Evolutionary conservation across 1,140 invertebrate species (phyloP).

Genomic region (Megalopta genalis): DNA sequence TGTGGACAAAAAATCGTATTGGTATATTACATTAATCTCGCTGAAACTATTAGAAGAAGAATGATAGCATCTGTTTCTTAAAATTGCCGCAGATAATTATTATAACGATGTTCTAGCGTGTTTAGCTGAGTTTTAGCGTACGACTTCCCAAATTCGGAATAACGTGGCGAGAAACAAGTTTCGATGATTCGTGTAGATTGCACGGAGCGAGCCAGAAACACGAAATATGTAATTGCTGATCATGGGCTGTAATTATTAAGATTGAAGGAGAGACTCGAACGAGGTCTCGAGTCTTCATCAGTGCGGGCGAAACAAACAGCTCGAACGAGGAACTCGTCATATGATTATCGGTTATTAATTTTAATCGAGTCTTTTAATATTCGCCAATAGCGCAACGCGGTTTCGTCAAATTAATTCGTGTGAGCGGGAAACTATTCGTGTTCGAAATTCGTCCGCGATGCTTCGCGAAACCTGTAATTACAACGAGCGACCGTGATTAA

Average conservation of each 20-base stretch:
- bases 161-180: too few species aligned
- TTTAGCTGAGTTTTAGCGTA: too few species aligned
- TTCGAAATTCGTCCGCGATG: too few species aligned
- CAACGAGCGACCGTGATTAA: neutral
- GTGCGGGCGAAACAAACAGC: neutral
- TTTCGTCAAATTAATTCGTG: conserved; percentile 4
- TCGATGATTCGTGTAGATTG: too few species aligned
- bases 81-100: too few species aligned
- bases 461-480: conserved; percentile 11
- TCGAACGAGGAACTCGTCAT: neutral
- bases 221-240: neutral
- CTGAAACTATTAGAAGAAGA: too few species aligned
- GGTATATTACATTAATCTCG: too few species aligned
- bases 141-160: too few species aligned
- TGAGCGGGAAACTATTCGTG: neutral
- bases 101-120: too few species aligned
- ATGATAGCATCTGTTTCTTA: too few species aligned
- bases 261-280: conserved; percentile 10
- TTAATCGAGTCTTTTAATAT: conserved; percentile 22
- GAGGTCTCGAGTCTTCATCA: neutral
- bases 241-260: conserved; percentile 12
- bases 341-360: conserved; percentile 44
- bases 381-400: neutral
- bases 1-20: too few species aligned
- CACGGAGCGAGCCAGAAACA: neutral